Percentiles rank a stretch among this genome's conserved stretches.
phyloP scores from a whole-genome alignment of 2,113 vertebrate species.

The Mesembrinibis cayennensis region DNA sequence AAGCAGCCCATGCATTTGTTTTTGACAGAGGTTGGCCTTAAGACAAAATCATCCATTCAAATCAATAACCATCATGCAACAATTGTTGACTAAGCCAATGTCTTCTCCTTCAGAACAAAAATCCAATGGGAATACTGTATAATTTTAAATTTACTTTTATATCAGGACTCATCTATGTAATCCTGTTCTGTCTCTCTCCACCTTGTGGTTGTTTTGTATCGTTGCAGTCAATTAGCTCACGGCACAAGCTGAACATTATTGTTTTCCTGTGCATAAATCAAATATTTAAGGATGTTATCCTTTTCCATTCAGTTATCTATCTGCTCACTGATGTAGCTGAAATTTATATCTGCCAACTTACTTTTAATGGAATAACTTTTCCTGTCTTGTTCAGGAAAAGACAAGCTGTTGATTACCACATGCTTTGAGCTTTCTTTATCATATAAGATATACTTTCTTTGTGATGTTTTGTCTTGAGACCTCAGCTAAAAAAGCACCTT shows the following conservation, averaged over 20 bases:
- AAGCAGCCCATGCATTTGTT: constrained; percentile 35
- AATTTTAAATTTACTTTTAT: constrained; percentile 11
- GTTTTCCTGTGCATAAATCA: neutral
- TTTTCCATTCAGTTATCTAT: neutral
- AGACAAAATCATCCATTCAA: constrained; percentile 62
- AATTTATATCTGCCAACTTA: neutral
- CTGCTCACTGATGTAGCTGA: neutral
- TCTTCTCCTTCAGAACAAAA: constrained; percentile 24
- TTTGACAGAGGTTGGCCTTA: constrained; percentile 58
- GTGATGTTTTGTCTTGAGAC: neutral
- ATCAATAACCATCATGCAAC: constrained; percentile 60
- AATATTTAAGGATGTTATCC: neutral
- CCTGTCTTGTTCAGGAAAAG: neutral
- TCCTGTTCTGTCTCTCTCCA: neutral
- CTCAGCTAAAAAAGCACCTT: neutral
- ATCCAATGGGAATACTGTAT: neutral
- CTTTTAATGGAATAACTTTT: neutral
- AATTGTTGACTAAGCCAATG: constrained; percentile 40
- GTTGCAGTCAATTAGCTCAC: neutral
- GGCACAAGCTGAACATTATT: neutral
- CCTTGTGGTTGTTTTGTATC: neutral
- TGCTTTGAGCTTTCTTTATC: neutral
- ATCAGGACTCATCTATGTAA: neutral
- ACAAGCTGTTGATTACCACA: neutral
- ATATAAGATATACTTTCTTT: neutral